Base-by-base conservation (phyloP, 37 sponge, comb jelly and placozoan genomes). In the Cladorhizidae sp. region DNA sequence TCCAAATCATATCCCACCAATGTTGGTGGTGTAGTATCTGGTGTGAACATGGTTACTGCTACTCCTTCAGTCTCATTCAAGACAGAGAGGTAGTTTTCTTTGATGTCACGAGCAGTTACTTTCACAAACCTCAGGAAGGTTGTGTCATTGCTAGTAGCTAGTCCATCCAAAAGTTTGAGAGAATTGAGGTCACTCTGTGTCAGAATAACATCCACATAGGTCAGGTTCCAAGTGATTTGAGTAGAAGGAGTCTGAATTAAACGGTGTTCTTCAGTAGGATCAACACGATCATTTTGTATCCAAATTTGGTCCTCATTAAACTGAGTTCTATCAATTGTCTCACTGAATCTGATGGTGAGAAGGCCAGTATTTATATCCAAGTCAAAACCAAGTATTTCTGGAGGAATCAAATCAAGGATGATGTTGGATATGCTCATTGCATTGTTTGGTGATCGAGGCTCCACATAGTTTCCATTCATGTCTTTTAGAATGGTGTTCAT, bases 401-500 rank as follows among this genome's bases (percentile, higher is more conserved):
- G 92, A 23, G 23, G 35, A 31, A 63, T 62, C 41, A 35, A 41
- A 62, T 94, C 95, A 22, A 15, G 23, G 33, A 80, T 82, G 49
- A 83, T 38, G 23, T 54, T 33, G 31, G 35, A 0, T 21, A 92
- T 72, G 41, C 9, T 67, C 6, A 83, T 58, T 11, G 87, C 81
- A 12, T 2, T 39, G 15, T 36, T 75, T 9, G 57, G 57, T 65
- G 83, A 58, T 20, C 70, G 51, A n/a, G 84, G 41, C 49, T 76
- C 67, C 6, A 76, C 43, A 50, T 20, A 51, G 75, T 96, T 96
- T 20, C 86, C 91, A 82, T 76, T 96, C 93, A 90, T 96, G 51
- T 96, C 97, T 20, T 38, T 43, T 25, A 94, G 75, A 31, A 86
- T 82, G 14, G 49, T 32, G 55, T 80, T 82, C 25, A 75, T 62